phyloP scores from a whole-genome alignment of 2,888 invertebrate species.

The Ptychoptera contaminata region DNA sequence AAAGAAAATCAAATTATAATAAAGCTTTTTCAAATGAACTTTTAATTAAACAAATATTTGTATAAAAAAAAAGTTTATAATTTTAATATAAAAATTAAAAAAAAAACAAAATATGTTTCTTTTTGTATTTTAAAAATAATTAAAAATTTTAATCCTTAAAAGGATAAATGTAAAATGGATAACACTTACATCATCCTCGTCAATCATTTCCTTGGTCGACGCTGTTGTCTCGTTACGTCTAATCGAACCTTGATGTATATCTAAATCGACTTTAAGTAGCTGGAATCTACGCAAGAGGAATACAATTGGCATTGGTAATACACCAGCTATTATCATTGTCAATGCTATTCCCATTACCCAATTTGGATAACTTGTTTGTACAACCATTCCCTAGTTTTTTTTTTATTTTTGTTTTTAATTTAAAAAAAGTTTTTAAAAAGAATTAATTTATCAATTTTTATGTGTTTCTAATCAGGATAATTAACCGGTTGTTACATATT shows the following conservation, averaged over 20 bases:
- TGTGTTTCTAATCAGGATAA: too few species aligned
- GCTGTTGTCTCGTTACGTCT: constrained; percentile 83
- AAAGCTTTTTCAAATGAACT: too few species aligned
- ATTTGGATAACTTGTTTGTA: constrained; percentile 52
- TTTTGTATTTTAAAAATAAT: background rate
- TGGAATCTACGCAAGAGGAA: constrained; percentile 77
- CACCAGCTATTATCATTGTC: constrained; percentile 59
- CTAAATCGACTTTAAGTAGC: constrained; percentile 71
- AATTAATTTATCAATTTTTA: too few species aligned
- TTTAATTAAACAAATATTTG: too few species aligned
- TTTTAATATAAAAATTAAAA: background rate
- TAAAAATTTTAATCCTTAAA: too few species aligned
- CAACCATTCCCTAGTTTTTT: constrained; percentile 47
- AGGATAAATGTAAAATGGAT: constrained; percentile 1
- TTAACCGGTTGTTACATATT: too few species aligned
- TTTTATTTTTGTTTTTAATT: background rate
- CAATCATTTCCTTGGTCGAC: constrained; percentile 90
- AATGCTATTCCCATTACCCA: constrained; percentile 70
- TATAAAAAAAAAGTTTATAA: too few species aligned
- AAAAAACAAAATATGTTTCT: background rate
- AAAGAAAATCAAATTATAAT: too few species aligned
- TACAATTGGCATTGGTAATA: constrained; percentile 74
- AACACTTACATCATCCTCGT: constrained; percentile 73
- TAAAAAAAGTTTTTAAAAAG: background rate
- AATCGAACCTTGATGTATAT: constrained; percentile 85